These are phyloP conservation scores for Malurus alboscapulatus DNA, from an alignment of 2,113 vertebrate species.

Conservation along the genomic window DNA sequence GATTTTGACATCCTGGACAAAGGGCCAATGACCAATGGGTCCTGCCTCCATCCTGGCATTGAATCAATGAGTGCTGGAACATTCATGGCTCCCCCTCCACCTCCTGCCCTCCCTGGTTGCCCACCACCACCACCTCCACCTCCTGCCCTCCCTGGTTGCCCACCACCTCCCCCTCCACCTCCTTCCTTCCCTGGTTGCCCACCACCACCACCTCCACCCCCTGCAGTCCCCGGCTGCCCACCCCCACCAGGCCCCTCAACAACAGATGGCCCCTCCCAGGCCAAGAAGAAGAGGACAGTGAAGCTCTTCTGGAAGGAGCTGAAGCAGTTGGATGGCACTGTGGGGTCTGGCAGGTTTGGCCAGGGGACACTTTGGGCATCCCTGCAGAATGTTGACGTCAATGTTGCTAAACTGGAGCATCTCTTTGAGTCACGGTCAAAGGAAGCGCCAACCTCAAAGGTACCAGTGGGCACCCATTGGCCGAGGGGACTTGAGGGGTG, in stretches of 20 bases:
- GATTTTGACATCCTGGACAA: constrained; percentile 86
- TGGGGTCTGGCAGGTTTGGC: constrained; percentile 76
- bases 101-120: neutral
- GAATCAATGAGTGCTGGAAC: neutral
- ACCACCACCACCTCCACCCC: constrained; percentile 56
- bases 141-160: neutral
- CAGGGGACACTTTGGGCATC: constrained; percentile 88
- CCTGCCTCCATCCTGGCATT: neutral
- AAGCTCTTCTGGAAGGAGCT: constrained; percentile 97
- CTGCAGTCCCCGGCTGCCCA: constrained; percentile 4
- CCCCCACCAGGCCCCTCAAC: constrained; percentile 20
- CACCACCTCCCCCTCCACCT: neutral
- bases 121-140: constrained; percentile 72
- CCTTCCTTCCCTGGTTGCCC: neutral
- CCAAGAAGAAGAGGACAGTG: constrained; percentile 89
- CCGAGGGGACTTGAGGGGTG: neutral
- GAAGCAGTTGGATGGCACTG: constrained; percentile 74
- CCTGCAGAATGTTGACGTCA: constrained; percentile 84
- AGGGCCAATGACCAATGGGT: constrained; percentile 55
- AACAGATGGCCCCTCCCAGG: constrained; percentile 36
- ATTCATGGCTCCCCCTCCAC: constrained; percentile 49
- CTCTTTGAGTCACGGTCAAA: constrained; percentile 94
- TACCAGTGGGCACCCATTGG: constrained; percentile 34
- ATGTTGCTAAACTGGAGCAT: constrained; percentile 86
- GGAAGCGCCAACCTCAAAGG: constrained; percentile 85